phyloP scores from a whole-genome alignment of 37 sponge, comb jelly and placozoan species.

The Eunapius fragilis region DNA sequence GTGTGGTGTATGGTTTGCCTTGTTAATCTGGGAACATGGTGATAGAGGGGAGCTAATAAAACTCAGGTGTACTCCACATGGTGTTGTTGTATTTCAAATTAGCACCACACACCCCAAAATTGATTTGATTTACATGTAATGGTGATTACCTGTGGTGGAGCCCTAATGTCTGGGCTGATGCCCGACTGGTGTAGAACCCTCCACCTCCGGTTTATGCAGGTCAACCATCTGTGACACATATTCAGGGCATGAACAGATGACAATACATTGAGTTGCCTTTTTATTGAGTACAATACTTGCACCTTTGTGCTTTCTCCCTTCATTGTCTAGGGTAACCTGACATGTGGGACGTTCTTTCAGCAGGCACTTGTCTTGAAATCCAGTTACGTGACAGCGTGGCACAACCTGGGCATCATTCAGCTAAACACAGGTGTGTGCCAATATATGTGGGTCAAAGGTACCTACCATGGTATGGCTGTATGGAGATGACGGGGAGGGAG shows the following conservation, averaged over 20 bases:
- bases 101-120: no score
- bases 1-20: background rate
- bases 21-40: no score
- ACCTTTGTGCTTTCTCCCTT: background rate
- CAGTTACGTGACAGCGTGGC: slow-evolving; percentile 73
- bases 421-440: slow-evolving; percentile 67
- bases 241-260: no score
- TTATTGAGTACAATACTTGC: background rate
- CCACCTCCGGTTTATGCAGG: no score
- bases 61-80: background rate
- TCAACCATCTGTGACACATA: no score
- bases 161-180: no score
- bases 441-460: background rate
- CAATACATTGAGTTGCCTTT: no score
- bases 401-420: slow-evolving; percentile 78
- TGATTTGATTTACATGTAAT: no score
- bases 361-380: slow-evolving; percentile 64
- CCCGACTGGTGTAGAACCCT: no score
- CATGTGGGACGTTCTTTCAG: slow-evolving; percentile 74
- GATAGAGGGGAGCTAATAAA: no score
- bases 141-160: no score
- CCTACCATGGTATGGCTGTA: background rate
- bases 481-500: background rate
- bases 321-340: slow-evolving; percentile 52
- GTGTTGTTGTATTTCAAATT: background rate